Conservation (phyloP, 2,113 vertebrate genomes). For the Syrrhaptes paradoxus region DNA sequence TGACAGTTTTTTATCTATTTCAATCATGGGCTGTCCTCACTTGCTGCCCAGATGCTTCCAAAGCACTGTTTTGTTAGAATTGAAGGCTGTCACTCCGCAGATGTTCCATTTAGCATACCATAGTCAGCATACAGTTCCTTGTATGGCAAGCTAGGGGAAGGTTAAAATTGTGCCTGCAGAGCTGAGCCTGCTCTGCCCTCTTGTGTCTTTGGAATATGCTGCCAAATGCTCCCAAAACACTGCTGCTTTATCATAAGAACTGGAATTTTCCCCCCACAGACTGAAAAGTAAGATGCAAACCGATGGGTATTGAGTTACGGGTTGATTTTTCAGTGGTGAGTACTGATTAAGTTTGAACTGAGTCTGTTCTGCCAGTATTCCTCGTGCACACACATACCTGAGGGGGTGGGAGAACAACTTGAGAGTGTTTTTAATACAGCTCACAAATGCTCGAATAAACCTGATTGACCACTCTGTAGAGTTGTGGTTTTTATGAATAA, state of each 20-base stretch:
- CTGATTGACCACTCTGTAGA: neutral
- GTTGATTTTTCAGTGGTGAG: neutral
- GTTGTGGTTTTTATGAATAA: neutral
- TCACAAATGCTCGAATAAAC: neutral
- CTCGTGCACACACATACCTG: neutral
- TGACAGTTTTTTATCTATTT: neutral
- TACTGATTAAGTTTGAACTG: neutral
- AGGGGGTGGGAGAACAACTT: neutral
- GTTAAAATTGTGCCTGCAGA: neutral
- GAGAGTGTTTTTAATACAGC: neutral
- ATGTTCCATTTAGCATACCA: neutral
- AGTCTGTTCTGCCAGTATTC: neutral
- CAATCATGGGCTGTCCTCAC: neutral
- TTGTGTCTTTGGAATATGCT: slow-evolving; percentile 40
- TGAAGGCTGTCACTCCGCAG: neutral
- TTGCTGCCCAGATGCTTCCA: neutral
- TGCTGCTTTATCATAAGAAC: neutral
- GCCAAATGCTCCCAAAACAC: neutral
- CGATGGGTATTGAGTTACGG: neutral
- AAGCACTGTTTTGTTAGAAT: neutral
- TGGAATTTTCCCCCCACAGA: neutral
- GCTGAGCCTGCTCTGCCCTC: slow-evolving; percentile 53
- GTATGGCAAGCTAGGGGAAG: neutral
- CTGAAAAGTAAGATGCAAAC: neutral
- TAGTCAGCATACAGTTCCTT: neutral